phyloP scores from a whole-genome alignment of 2,888 invertebrate genomes.

The Lysandra bellargus region DNA sequence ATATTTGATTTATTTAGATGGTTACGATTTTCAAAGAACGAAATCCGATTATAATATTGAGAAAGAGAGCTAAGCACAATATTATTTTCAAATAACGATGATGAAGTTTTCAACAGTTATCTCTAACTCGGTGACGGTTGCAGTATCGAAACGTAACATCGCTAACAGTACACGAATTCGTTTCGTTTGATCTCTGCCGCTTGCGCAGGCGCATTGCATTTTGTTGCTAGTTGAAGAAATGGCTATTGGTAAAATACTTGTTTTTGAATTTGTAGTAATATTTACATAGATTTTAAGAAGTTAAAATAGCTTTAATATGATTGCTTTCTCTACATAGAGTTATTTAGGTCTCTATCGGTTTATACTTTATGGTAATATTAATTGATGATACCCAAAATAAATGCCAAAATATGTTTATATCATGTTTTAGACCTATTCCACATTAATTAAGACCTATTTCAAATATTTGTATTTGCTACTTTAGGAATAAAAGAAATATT shows the following conservation, averaged over 20 bases:
- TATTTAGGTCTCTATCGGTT: too few relatives aligned
- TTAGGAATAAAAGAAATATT: neutral
- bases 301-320: too few relatives aligned
- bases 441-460: too few relatives aligned
- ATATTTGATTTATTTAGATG: too few relatives aligned
- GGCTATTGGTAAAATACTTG: neutral
- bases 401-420: too few relatives aligned
- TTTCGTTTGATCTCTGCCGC: neutral
- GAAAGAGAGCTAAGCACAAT: neutral
- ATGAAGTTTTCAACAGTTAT: neutral
- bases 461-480: neutral
- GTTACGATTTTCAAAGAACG: too few relatives aligned
- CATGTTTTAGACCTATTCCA: too few relatives aligned
- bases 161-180: slow-evolving; percentile 28
- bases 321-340: too few relatives aligned
- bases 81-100: neutral
- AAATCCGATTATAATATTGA: neutral
- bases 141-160: slow-evolving; percentile 9
- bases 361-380: too few relatives aligned
- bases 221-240: neutral
- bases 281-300: too few relatives aligned
- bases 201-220: neutral
- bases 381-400: too few relatives aligned
- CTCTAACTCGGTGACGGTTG: neutral
- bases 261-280: too few relatives aligned